Evolutionary conservation across 2,113 vertebrate genomes (phyloP).

Genomic region (Otis tarda): DNA sequence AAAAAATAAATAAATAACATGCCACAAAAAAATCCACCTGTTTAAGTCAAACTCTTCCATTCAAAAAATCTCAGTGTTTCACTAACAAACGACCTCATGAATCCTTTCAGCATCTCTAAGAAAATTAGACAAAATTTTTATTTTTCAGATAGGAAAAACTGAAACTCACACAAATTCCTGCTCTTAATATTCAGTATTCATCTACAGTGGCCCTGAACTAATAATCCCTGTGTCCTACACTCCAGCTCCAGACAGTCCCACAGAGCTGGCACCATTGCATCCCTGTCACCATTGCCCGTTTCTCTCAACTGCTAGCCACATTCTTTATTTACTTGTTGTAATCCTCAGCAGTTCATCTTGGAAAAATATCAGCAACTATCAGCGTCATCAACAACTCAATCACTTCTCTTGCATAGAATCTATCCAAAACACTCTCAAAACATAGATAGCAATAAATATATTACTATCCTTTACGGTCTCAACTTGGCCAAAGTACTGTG

Average conservation of each 20-base stretch:
- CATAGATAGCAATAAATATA: rapidly evolving
- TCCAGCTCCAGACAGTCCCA: not conserved
- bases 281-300: not conserved
- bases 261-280: not conserved
- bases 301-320: not conserved
- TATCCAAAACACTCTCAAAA: not conserved
- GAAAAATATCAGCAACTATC: not conserved
- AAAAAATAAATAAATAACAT: not conserved
- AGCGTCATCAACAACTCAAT: not conserved
- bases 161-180: not conserved
- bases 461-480: rapidly evolving
- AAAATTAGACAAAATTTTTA: not conserved
- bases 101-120: not conserved
- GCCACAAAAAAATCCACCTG: not conserved
- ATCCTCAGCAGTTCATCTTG: not conserved
- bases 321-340: not conserved
- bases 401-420: not conserved
- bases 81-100: not conserved
- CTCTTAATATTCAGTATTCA: not conserved
- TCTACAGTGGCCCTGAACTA: not conserved
- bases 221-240: not conserved
- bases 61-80: not conserved
- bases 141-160: not conserved
- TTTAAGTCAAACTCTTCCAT: not conserved
- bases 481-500: not conserved